Evolutionary conservation across 2,797 vertebrate species (phyloP).

Genomic region (Numenius phaeopus): DNA sequence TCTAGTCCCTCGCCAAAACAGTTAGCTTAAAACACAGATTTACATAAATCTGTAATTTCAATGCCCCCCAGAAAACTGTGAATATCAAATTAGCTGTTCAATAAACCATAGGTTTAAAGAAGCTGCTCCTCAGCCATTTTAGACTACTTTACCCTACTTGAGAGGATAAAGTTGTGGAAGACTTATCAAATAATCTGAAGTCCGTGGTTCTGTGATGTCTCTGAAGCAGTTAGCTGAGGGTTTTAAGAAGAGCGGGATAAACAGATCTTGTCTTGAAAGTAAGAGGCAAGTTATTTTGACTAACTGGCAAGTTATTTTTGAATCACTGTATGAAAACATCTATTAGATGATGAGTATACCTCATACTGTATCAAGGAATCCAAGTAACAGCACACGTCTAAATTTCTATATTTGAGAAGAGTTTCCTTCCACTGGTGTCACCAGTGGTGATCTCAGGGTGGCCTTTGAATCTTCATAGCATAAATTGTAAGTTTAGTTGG

Average conservation of each 20-base stretch:
- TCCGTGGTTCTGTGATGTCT: not conserved
- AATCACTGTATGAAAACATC: not conserved
- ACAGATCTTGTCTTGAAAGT: not conserved
- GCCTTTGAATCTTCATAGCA: not conserved
- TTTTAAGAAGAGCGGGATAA: not conserved
- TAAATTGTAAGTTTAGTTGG: not conserved
- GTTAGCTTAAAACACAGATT: not conserved
- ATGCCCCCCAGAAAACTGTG: not conserved
- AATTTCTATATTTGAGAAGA: not conserved
- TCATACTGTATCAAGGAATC: not conserved
- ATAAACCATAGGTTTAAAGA: not conserved
- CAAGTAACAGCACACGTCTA: not conserved
- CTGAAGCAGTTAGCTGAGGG: not conserved
- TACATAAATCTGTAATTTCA: not conserved
- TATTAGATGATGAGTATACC: not conserved
- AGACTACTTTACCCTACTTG: not conserved
- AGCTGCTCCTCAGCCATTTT: not conserved
- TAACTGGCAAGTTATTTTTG: not conserved
- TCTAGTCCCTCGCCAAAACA: not conserved
- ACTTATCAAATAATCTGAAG: not conserved
- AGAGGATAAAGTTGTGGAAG: not conserved
- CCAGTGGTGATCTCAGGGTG: not conserved
- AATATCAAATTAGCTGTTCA: not conserved
- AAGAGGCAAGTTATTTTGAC: not conserved
- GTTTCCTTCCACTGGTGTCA: not conserved